Evolutionary conservation across 2,113 vertebrate genomes (phyloP), one percentile per base, ranked within the genome.

Genomic region (Ia io): DNA sequence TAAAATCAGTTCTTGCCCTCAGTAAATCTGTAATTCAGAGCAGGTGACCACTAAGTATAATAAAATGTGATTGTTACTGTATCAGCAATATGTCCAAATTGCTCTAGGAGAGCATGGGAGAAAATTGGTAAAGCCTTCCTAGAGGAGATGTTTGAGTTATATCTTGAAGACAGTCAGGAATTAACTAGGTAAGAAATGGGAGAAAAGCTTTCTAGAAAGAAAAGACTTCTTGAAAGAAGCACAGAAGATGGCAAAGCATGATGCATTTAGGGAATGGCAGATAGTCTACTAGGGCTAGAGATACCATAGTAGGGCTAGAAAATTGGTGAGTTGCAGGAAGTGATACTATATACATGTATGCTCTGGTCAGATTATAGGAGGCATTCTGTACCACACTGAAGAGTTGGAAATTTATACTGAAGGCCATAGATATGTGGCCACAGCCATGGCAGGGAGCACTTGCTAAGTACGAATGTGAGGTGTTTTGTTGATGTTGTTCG

Each of bases 11-110:
- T 83, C 40, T 59, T 73, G 10, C 53, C 90, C 76, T 63, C 12
- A 40, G 42, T 35, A 95, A 89, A 13, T 86, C 92, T 91, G 37
- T 88, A 82, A 37, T 77, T 95, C 32, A 90, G 76, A 94, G 51
- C 70, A 90, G 32, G 56, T 92, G 42, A 86, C 40, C 25, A 28
- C 0, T 71, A 77, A 73, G 49, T 78, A 5, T 44, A 84, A 82
- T n/a, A 91, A 88, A 69, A 69, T 70, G 12, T 93, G 12, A 70
- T 83, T 30, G 51, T 30, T 61, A 25, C 63, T 90, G 0, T 53
- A 44, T 59, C 49, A 76, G 37, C 69, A 20, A 20, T 51, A 28
- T 78, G 28, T 88, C 40, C 59, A 82, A 25, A 53, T 70, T 70
- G 71, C 28, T 47, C 14, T 82, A 61, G 63, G 32, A 65, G 28